phyloP scores from a whole-genome alignment of 2,113 vertebrate genomes.

The Semnornis frantzii region DNA sequence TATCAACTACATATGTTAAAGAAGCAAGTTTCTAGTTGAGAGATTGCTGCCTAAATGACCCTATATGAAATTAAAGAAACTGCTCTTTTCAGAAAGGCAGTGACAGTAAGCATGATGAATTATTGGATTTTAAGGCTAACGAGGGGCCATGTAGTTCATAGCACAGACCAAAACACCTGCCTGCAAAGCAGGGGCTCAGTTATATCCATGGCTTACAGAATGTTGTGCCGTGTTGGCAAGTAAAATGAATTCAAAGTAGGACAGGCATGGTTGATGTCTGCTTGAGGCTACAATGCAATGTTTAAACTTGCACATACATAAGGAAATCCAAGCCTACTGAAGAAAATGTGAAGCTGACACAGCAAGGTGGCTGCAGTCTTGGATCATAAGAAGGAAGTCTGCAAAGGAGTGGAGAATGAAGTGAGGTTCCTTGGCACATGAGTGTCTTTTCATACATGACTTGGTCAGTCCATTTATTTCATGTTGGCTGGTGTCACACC shows the following conservation, averaged over 20 bases:
- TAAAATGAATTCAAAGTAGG: background rate
- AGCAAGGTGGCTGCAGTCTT: background rate
- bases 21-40: background rate
- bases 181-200: background rate
- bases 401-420: background rate
- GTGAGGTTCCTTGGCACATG: background rate
- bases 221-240: background rate
- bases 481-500: background rate
- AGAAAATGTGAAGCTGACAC: background rate
- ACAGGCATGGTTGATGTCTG: background rate
- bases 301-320: background rate
- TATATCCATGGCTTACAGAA: background rate
- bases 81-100: background rate
- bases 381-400: background rate
- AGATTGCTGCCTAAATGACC: background rate
- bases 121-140: background rate
- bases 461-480: background rate
- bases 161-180: background rate
- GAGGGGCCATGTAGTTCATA: background rate
- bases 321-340: background rate
- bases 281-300: background rate
- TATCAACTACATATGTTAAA: background rate
- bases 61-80: background rate
- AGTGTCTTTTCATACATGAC: fast-evolving
- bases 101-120: background rate